Evolutionary conservation across 2,113 vertebrate species (phyloP), one percentile per base, ranked within the genome.

Genomic region (Casuarius casuarius): DNA sequence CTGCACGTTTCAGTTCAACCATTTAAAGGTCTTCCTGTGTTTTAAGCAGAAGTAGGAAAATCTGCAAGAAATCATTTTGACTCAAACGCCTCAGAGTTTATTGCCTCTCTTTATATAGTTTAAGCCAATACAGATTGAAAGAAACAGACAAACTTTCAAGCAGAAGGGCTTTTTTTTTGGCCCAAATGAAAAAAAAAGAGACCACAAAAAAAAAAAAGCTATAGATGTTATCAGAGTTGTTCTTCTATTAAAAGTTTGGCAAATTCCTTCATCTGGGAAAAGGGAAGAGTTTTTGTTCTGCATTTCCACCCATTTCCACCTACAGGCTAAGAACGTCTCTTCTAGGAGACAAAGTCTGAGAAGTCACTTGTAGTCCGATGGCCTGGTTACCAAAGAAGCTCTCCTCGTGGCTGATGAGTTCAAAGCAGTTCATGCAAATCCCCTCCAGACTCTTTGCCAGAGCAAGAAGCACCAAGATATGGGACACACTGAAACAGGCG

Each of bases 401-500:
- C 15, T 62, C 49, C 20, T 85, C 12, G 10, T 1, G 1, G 12
- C 15, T 2, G n/a, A 2, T 74, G 26, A 20, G 12, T 48, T 49
- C 56, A 75, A 75, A 72, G 25, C 28, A 70, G 44, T 58, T 40
- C 4, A 3, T 10, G 49, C 4, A 61, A 6, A 65, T 5, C 17
- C 3, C n/a, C 23, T 74, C 25, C 28, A 73, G 49, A 21, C 18
- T 67, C 16, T 61, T 12, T 26, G 33, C 10, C 4, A 59, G 2
- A 49, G 67, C 17, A 59, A 74, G 77, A 77, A 33, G 25, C 70
- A 59, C 20, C 44, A 19, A 7, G 49, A 40, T 13, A n/a, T 0
- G 10, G 11, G 16, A 79, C 21, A 58, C 35, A 67, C 0, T 29
- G 51, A 79, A 75, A 79, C 0, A 13, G 2, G 3, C 16, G n/a